Base-by-base conservation (phyloP, 2,888 invertebrate genomes). In the Trilocha varians region DNA sequence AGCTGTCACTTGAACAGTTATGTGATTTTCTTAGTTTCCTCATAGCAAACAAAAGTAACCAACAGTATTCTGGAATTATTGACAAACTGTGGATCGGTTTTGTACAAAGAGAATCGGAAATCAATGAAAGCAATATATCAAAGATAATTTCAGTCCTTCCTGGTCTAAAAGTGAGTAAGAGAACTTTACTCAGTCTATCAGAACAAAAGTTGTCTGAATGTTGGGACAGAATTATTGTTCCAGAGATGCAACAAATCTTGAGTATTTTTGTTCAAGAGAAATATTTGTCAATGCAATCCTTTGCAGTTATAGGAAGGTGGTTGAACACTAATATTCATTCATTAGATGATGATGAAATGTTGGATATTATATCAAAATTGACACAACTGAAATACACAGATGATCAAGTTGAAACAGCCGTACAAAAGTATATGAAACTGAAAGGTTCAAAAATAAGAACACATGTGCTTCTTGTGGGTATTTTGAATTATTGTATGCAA, bases 81-180 rank as follows among this genome's bases (percentile, higher is more conserved):
- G 91, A 92, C 52, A 88, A 89, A 59, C 66, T 92, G 33, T 92
- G 92, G 92, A 78, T 88, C 44, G 91, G 90, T 8, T 86, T 92
- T 53, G 70, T 87, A 14, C 88, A 87, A 45, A 85, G 83, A 42
- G 87, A 89, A 52, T 62, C 76, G 32, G 86, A 89, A 17, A 89
- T 92, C 34, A 72, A 87, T 65, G 86, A 87, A 43, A 69, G 68
- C 8, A 90, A 90, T 60, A 79, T 92, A 44, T 75, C 87, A 1
- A 60, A 82, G 17, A 70, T 92, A 11, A 90, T 89, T 59, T 73
- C 74, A 53, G 73, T 88, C 25, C 58, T 92, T 15, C 87, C 88
- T 34, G 78, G 87, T 16, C 73, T 91, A 13, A 88, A 88, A 57
- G 78, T 79, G 40, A 91, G 91, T 54, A 88, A 87, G 57, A 85